Evolutionary conservation across 1,140 invertebrate genomes (phyloP), one percentile per base, ranked within the genome.

Genomic region (Magallana ariakensis): DNA sequence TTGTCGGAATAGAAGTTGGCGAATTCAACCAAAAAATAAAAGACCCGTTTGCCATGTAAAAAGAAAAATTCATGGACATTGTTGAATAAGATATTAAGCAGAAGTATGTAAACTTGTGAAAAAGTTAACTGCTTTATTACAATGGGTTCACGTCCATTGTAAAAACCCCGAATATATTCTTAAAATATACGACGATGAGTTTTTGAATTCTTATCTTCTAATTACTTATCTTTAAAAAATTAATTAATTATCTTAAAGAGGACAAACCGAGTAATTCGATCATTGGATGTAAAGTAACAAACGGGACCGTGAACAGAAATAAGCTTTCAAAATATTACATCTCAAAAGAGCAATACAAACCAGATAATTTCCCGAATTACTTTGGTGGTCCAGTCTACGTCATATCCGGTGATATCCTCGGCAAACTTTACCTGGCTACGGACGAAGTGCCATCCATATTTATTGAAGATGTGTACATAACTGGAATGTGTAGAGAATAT

Each of bases 291-390:
- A 19, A 82, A 82, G 80, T 82, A 5, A 54, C n/a, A 16, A 16
- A 56, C 55, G 11, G 33, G 13, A 54, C 46, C 0, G 33, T 53
- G 7, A 26, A 54, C n/a, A 54, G 80, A 54, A 54, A 26, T 15
- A 16, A 19, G 19, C 16, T 55, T 54, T 82, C 46, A 82, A 82
- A 82, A 82, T 82, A 53, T 33, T 82, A 82, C 54, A 19, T 82
- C 9, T 82, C 80, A 55, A 8, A 26, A 54, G 6, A 82, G 8
- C 46, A 82, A 16, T 82, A 55, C 10, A 56, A 16, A 7, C 0
- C 15, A 6, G 15, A 54, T 10, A 56, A 33, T 54, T 82, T 82
- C 6, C 80, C 80, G 19, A 7, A 55, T 82, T 82, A 82, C 9
- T 22, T 82, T 10, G 33, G 46, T 15, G 80, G 80, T 1, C 16